These are phyloP conservation scores for Pseudocheirus occidentalis DNA, from an alignment of 2,797 vertebrate species.

Conservation along the genomic window DNA sequence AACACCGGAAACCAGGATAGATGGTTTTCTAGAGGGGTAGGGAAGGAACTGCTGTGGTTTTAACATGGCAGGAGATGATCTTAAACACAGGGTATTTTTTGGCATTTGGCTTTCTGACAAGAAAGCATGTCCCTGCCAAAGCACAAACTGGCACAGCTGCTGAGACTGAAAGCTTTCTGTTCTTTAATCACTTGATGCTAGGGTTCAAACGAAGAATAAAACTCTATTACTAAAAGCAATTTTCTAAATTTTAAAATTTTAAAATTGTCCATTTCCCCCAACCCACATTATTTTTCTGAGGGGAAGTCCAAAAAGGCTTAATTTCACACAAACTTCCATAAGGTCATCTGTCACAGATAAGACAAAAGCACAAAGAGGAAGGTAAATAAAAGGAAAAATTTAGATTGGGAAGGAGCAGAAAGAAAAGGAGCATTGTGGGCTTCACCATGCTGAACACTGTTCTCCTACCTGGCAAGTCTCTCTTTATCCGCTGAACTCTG, in stretches of 20 bases:
- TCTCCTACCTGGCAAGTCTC: slow-evolving; percentile 93
- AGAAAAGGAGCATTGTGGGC: slow-evolving; percentile 73
- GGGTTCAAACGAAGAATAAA: slow-evolving; percentile 49
- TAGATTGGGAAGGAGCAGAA: slow-evolving; percentile 80
- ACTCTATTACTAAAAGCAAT: slow-evolving; percentile 47
- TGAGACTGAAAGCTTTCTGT: slow-evolving; percentile 47
- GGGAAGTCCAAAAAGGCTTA: slow-evolving; percentile 51
- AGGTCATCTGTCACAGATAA: slow-evolving; percentile 69
- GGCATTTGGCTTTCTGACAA: slow-evolving; percentile 38
- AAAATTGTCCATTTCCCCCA: slow-evolving; percentile 45
- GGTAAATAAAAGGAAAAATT: slow-evolving; percentile 77
- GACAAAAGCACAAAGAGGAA: slow-evolving; percentile 74
- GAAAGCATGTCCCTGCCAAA: neutral
- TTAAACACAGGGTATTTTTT: slow-evolving; percentile 26
- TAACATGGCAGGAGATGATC: slow-evolving; percentile 7
- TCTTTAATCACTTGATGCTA: neutral
- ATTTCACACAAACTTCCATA: slow-evolving; percentile 61
- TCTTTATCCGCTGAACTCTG: slow-evolving; percentile 95
- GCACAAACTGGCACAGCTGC: slow-evolving; percentile 36
- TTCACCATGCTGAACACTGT: slow-evolving; percentile 86
- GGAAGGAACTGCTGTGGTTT: slow-evolving; percentile 14
- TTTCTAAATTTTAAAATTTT: slow-evolving; percentile 57
- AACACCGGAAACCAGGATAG: neutral
- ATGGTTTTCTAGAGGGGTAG: slow-evolving; percentile 1
- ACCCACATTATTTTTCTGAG: slow-evolving; percentile 60